Base-by-base conservation (phyloP, 2,888 invertebrate genomes). In the Neoaliturus tenellus region DNA sequence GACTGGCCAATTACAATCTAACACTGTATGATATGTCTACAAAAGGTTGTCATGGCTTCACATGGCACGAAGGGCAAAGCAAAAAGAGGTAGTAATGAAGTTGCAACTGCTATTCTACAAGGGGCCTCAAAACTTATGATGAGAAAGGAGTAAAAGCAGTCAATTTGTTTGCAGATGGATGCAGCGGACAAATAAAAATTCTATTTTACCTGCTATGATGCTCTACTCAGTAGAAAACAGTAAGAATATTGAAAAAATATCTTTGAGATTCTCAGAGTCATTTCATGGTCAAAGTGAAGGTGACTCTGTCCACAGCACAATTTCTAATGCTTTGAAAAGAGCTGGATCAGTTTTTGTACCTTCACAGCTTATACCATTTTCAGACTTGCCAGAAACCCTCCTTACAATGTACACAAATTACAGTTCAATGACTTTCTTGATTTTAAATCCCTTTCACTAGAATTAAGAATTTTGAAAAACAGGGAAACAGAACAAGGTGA, bases 181-280 rank as follows among this genome's bases (percentile, higher is more conserved):
- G 83, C 39, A 31, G 39, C 14, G 83, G 31, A 14, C 83, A 83
- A 55, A 83, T 35, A 83, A 83, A 44, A 83, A 83, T 31, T 81
- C 80, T 6, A 83, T 83, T 35, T 23, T 83, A 41, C 55, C 80
- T 23, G 55, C 80, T n/a, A 82, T 83, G 83, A 17, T 83, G 23
- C 39, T 83, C 8, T 80, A 81, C 39, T 20, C 69, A 6, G 25
- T 83, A 20, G 48, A 39, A 31, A 81, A 25, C 17, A n/a, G 31
- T 81, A 41, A 4, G 10, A 82, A 81, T 62, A 25, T 83, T 5
- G 17, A 48, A 1, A 33, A 67, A 10, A 80, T 83, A 4, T 48
- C 33, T 14, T 23, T 83, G 23, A 83, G 58, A 20, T 83, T 35
- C 31, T 83, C 69, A 48, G 83, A 81, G 44, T 23, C 83, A n/a